Conservation (phyloP, 2,888 invertebrate genomes). For the Xestia sexstrigata region DNA sequence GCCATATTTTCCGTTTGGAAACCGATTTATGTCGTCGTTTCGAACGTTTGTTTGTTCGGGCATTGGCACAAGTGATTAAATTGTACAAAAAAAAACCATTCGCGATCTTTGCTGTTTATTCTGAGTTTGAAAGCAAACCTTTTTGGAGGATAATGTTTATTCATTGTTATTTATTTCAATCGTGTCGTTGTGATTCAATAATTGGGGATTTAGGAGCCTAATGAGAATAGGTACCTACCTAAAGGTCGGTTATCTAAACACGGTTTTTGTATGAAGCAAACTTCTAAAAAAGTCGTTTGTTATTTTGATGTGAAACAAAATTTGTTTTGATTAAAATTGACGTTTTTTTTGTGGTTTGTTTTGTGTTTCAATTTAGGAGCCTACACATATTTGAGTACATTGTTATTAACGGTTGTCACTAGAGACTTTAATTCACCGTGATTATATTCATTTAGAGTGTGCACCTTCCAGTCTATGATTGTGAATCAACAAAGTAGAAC, state of each 20-base stretch:
- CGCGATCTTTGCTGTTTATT: conserved; percentile 50
- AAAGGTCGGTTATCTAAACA: conserved; percentile 16
- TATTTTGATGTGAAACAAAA: conserved; percentile 22
- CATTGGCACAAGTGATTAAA: conserved; percentile 71
- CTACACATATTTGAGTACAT: conserved; percentile 2
- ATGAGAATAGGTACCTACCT: conserved; percentile 37
- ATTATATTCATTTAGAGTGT: not conserved
- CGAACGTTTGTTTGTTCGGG: conserved; percentile 73
- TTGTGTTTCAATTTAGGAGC: conserved; percentile 4
- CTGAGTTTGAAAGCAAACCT: conserved; percentile 58
- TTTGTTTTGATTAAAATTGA: conserved; percentile 33
- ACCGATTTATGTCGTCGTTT: conserved; percentile 73
- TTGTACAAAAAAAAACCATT: conserved; percentile 38
- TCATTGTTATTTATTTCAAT: conserved; percentile 61
- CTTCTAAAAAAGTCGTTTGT: conserved; percentile 28
- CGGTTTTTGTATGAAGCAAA: conserved; percentile 23
- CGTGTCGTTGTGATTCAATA: conserved; percentile 62
- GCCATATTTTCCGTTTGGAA: conserved; percentile 70
- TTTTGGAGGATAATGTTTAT: conserved; percentile 63
- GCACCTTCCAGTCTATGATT: not conserved
- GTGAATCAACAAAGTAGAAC: not conserved
- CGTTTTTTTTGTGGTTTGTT: conserved; percentile 32
- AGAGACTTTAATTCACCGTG: not conserved
- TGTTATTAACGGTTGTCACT: not conserved
- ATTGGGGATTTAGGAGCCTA: conserved; percentile 56